Percentiles rank a stretch among this genome's conserved stretches.
phyloP scores from a whole-genome alignment of 2,113 vertebrate genomes.

The Mirounga angustirostris region DNA sequence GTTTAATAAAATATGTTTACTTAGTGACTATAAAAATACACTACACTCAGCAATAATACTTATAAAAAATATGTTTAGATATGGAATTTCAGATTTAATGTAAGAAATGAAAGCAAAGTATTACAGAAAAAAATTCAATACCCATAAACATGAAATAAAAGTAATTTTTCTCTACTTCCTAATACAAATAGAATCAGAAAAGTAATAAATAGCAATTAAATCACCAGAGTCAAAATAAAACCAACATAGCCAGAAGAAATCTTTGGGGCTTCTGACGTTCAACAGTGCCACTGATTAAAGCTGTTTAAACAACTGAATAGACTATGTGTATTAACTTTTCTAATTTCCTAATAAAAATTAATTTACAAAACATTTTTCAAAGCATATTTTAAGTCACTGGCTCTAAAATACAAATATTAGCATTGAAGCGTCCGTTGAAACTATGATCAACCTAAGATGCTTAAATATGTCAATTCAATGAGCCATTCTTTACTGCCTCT shows the following conservation, averaged over 20 bases:
- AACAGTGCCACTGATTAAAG: neutral
- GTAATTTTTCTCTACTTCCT: constrained; percentile 19
- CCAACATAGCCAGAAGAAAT: neutral
- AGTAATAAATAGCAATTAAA: constrained; percentile 36
- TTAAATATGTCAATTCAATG: neutral
- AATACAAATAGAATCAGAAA: constrained; percentile 62
- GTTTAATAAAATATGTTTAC: constrained; percentile 45
- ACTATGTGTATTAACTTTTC: neutral
- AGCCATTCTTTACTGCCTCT: neutral
- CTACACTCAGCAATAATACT: neutral
- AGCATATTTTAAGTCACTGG: neutral
- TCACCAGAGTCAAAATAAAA: constrained; percentile 47
- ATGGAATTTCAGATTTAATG: constrained; percentile 11
- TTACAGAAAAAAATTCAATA: constrained; percentile 34
- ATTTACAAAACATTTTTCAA: constrained; percentile 46
- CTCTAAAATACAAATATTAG: neutral
- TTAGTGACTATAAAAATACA: constrained; percentile 32
- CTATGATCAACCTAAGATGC: neutral
- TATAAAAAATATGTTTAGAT: constrained; percentile 24
- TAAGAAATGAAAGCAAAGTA: constrained; percentile 50
- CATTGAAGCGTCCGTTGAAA: neutral
- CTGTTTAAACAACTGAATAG: constrained; percentile 4
- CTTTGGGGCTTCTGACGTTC: neutral
- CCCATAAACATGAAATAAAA: constrained; percentile 58
- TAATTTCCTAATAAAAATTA: constrained; percentile 44